These are phyloP conservation scores for Antennarius striatus DNA, from an alignment of 2,113 vertebrate genomes.

Conservation along the genomic window DNA sequence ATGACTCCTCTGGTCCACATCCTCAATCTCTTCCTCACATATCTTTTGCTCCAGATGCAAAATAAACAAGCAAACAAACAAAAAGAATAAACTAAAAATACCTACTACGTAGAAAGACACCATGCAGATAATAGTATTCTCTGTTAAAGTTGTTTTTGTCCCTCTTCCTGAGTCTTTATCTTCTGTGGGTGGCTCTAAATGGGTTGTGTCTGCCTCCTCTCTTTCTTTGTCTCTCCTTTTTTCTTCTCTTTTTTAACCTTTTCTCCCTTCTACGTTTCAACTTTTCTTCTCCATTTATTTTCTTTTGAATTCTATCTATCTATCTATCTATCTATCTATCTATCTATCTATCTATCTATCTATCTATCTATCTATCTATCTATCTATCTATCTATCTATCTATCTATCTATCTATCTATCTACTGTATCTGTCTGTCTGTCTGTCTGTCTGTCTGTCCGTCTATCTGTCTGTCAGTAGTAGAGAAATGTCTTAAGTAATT, in stretches of 20 bases:
- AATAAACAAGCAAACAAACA: slow-evolving; percentile 29
- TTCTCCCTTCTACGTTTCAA: slow-evolving; percentile 8
- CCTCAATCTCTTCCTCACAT: slow-evolving; percentile 71
- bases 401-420: too few relatives aligned
- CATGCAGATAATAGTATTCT: slow-evolving; percentile 53
- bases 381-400: slow-evolving; percentile 28
- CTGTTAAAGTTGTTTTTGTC: slow-evolving; percentile 64
- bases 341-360: not conserved
- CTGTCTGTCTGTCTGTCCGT: slow-evolving; percentile 30
- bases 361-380: slow-evolving; percentile 36
- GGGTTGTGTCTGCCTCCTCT: slow-evolving; percentile 43
- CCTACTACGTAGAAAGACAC: slow-evolving; percentile 40
- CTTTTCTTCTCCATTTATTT: slow-evolving; percentile 1
- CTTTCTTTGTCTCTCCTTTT: slow-evolving; percentile 10
- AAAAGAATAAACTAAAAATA: too few relatives aligned
- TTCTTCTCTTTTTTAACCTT: slow-evolving; percentile 17
- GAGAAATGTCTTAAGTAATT: slow-evolving; percentile 39
- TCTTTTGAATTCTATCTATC: slow-evolving; percentile 7
- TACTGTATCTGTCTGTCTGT: not conserved
- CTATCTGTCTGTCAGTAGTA: slow-evolving; percentile 49
- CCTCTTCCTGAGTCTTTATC: slow-evolving; percentile 38
- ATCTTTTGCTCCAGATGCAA: slow-evolving; percentile 59
- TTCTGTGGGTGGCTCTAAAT: slow-evolving; percentile 48
- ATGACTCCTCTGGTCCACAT: slow-evolving; percentile 77
- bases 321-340: too few relatives aligned